Conservation (phyloP, 64 coral and sea anemone species). For the Actinia tenebrosa region DNA sequence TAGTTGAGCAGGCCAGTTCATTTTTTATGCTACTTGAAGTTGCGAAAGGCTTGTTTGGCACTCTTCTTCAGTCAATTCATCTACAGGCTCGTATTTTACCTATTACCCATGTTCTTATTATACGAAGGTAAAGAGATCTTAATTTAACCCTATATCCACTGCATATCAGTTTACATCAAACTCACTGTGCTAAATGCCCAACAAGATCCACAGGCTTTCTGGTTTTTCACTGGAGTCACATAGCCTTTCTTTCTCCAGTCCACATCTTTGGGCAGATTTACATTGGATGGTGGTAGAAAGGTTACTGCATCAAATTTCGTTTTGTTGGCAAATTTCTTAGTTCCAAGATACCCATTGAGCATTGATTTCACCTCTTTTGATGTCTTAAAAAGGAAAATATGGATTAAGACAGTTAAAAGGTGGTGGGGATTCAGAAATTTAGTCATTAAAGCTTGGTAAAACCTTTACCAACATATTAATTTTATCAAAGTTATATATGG, state of each 20-base stretch:
- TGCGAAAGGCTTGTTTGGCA: no score
- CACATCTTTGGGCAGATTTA: constrained; percentile 40
- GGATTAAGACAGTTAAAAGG: no score
- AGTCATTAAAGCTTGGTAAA: no score
- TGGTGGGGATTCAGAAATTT: no score
- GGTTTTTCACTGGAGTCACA: constrained; percentile 91
- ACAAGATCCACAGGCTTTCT: constrained; percentile 91
- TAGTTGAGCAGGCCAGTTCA: no score
- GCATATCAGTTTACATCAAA: neutral
- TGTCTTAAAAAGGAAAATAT: constrained; percentile 28
- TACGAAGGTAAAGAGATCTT: no score
- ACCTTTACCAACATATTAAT: no score
- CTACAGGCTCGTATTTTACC: no score
- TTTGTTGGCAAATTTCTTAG: constrained; percentile 13
- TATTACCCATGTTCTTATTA: no score
- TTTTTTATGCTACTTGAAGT: no score
- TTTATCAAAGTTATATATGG: no score
- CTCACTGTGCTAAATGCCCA: constrained; percentile 95
- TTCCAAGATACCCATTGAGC: constrained; percentile 47
- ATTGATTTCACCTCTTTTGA: constrained; percentile 62
- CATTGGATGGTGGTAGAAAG: constrained; percentile 69
- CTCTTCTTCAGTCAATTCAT: no score
- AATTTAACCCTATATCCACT: neutral
- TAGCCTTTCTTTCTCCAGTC: constrained; percentile 91
- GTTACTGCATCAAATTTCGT: constrained; percentile 22